phyloP scores from a whole-genome alignment of 1,140 invertebrate species.

The Drosophila nigrodunni region DNA sequence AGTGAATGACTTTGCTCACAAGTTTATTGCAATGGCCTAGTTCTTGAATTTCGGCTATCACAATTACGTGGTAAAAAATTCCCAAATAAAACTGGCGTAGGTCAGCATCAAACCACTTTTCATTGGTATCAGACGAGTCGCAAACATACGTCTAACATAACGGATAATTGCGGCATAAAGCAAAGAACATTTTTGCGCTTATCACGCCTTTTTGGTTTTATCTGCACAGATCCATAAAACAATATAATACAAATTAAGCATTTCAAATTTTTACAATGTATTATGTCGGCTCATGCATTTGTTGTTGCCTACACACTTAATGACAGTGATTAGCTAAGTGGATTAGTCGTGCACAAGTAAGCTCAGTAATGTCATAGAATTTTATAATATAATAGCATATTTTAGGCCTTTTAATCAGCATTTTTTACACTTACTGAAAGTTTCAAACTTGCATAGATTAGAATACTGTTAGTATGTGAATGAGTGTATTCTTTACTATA shows the following conservation, averaged over 20 bases:
- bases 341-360: conserved; percentile 32
- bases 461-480: too few relatives aligned
- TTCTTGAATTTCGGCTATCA: conserved; percentile 20
- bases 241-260: conserved; percentile 21
- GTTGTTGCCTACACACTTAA: conserved; percentile 5
- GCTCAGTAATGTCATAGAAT: not conserved
- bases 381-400: not conserved
- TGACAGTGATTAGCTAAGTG: not conserved
- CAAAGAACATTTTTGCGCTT: conserved; percentile 23
- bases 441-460: not conserved
- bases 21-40: conserved; percentile 43
- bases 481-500: too few relatives aligned
- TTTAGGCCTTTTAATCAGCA: not conserved
- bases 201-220: conserved; percentile 35
- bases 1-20: conserved; percentile 29
- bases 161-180: conserved; percentile 28
- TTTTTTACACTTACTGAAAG: not conserved
- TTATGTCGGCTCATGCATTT: conserved; percentile 13
- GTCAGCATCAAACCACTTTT: conserved; percentile 65
- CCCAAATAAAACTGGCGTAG: conserved; percentile 53
- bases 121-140: conserved; percentile 23
- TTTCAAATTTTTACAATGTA: conserved; percentile 20
- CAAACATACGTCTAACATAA: not conserved
- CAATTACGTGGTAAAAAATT: conserved; percentile 2
- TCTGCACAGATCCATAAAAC: conserved; percentile 32